phyloP scores from a whole-genome alignment of 2,888 invertebrate species.

The Drosophila kanekoi region DNA sequence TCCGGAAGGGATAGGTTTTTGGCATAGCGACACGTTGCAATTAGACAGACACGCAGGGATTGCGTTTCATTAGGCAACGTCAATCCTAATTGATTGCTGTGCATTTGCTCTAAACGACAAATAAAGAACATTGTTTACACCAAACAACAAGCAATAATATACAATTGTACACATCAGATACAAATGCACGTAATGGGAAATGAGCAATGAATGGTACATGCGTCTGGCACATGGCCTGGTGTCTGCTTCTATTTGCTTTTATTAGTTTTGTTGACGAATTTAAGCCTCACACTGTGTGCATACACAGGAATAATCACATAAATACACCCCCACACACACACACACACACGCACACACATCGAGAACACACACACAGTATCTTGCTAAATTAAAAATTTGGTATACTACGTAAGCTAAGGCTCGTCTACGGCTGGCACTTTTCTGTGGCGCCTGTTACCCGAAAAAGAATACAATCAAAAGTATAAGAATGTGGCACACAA shows the following conservation, averaged over 20 bases:
- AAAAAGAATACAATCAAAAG: conserved; percentile 27
- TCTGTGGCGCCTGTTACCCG: conserved; percentile 67
- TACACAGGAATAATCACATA: neutral
- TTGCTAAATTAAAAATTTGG: conserved; percentile 26
- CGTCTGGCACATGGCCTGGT: conserved; percentile 38
- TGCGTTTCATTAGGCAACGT: conserved; percentile 29
- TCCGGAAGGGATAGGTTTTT: neutral
- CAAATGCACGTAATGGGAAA: conserved; percentile 15
- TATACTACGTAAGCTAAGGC: neutral
- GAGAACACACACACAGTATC: conserved; percentile 7
- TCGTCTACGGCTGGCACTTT: conserved; percentile 26
- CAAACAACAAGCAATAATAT: conserved; percentile 33
- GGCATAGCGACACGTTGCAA: conserved; percentile 34
- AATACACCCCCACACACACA: conserved; percentile 9
- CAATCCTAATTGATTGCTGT: conserved; percentile 46
- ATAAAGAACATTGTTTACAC: conserved; percentile 12
- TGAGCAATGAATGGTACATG: conserved; percentile 36
- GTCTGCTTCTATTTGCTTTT: conserved; percentile 37
- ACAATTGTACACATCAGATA: conserved; percentile 23
- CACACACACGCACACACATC: conserved; percentile 7
- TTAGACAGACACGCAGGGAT: neutral
- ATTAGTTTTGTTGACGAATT: conserved; percentile 58
- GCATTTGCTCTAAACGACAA: conserved; percentile 7
- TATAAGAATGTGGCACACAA: conserved; percentile 40
- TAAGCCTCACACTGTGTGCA: conserved; percentile 11